phyloP scores from a whole-genome alignment of 2,888 invertebrate genomes.

The Tiliacea aurago region DNA sequence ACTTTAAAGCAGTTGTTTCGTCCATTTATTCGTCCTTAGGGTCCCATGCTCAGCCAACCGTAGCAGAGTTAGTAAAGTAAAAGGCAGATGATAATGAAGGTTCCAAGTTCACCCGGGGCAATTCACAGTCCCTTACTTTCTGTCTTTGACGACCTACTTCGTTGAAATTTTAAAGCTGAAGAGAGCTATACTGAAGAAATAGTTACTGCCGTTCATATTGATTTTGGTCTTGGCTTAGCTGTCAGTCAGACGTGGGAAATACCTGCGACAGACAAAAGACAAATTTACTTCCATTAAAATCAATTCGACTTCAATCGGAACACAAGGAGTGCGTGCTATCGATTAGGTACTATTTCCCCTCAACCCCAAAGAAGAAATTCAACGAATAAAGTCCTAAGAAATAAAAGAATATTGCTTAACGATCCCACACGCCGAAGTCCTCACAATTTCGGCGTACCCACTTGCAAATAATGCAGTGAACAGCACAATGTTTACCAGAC shows the following conservation, averaged over 20 bases:
- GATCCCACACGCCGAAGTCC: slow-evolving; percentile 10
- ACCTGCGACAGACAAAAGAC: neutral
- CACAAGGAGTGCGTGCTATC: neutral
- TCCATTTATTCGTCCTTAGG: neutral
- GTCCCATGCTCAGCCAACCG: neutral
- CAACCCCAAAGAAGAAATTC: neutral
- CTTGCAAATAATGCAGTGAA: slow-evolving; percentile 41
- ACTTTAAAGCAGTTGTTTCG: too few relatives aligned
- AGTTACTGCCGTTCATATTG: neutral
- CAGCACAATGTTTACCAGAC: slow-evolving; percentile 38
- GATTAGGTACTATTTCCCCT: neutral
- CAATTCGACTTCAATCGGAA: neutral
- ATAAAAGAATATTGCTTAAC: slow-evolving; percentile 47
- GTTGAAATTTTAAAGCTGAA: neutral
- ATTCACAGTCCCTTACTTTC: too few relatives aligned
- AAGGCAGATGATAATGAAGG: neutral
- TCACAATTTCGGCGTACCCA: slow-evolving; percentile 26
- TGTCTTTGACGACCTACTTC: neutral
- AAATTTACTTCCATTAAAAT: neutral
- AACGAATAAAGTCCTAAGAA: neutral
- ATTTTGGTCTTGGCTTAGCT: neutral
- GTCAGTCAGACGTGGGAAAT: neutral
- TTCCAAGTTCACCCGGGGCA: neutral
- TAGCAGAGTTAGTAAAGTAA: too few relatives aligned
- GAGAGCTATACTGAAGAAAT: neutral